These are phyloP conservation scores for Balaeniceps rex DNA, from an alignment of 2,113 vertebrate genomes.

Conservation along the genomic window DNA sequence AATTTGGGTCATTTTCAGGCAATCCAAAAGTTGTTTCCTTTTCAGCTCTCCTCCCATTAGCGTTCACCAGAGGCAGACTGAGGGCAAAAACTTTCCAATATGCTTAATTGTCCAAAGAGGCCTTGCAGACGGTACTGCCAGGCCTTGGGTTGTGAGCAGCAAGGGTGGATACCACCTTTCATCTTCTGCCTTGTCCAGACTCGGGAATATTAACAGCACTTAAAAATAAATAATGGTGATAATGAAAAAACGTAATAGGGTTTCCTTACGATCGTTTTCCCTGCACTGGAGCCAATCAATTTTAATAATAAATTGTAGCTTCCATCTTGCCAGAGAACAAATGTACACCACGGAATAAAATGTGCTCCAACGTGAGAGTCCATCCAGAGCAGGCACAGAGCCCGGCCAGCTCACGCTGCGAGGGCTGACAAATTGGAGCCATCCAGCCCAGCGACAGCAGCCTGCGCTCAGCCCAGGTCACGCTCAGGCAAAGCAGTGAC, in stretches of 20 bases:
- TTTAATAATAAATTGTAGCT: slow-evolving; percentile 65
- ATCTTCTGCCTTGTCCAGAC: slow-evolving; percentile 18
- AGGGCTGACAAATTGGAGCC: not conserved
- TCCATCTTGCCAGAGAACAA: slow-evolving; percentile 38
- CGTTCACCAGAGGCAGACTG: not conserved
- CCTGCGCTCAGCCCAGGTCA: not conserved
- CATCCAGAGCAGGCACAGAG: not conserved
- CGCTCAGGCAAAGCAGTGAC: not conserved
- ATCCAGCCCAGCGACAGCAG: not conserved
- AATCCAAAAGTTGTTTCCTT: not conserved
- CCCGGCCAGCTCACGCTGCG: accelerated
- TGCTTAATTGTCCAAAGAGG: not conserved
- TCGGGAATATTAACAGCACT: slow-evolving; percentile 62
- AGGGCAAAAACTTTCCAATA: not conserved
- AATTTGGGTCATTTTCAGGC: not conserved
- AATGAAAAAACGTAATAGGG: slow-evolving; percentile 59
- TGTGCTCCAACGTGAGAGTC: not conserved
- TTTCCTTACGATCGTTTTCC: slow-evolving; percentile 47
- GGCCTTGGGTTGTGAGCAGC: not conserved
- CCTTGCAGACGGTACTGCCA: not conserved
- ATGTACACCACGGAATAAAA: not conserved
- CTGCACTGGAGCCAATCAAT: slow-evolving; percentile 51
- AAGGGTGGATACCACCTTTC: not conserved
- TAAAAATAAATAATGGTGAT: slow-evolving; percentile 63
- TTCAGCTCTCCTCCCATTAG: not conserved